Conservation (phyloP, 2,797 vertebrate genomes). For the Galago senegalensis region DNA sequence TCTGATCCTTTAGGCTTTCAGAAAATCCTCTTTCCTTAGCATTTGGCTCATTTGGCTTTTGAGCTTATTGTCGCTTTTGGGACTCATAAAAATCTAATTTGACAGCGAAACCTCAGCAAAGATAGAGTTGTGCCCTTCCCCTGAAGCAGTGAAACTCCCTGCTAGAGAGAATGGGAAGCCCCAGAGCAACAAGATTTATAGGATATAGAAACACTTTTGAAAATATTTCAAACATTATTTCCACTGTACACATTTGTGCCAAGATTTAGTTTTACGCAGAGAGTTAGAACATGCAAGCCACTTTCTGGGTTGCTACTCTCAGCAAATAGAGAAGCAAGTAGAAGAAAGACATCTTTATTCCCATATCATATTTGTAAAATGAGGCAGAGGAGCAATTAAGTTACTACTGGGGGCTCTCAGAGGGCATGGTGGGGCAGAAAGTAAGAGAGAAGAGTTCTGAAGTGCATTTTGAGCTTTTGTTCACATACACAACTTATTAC, state of each 20-base stretch:
- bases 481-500: not conserved
- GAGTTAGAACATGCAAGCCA: not conserved
- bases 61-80: slow-evolving; percentile 12
- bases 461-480: slow-evolving; percentile 39
- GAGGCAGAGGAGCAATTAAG: slow-evolving; percentile 36
- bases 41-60: slow-evolving; percentile 44
- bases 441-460: not conserved
- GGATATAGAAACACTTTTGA: slow-evolving; percentile 15
- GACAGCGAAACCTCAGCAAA: slow-evolving; percentile 35
- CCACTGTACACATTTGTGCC: not conserved
- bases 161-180: not conserved
- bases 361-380: not conserved
- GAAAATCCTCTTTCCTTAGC: slow-evolving; percentile 55
- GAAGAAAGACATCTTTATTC: not conserved
- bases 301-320: not conserved
- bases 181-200: not conserved
- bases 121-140: not conserved
- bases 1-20: not conserved
- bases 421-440: not conserved
- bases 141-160: not conserved
- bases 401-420: not conserved
- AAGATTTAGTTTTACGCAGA: slow-evolving; percentile 21
- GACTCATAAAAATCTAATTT: slow-evolving; percentile 29
- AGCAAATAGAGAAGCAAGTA: not conserved
- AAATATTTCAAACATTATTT: slow-evolving; percentile 47